phyloP scores from a whole-genome alignment of 2,797 vertebrate species.

The Hippocampus kuda region DNA sequence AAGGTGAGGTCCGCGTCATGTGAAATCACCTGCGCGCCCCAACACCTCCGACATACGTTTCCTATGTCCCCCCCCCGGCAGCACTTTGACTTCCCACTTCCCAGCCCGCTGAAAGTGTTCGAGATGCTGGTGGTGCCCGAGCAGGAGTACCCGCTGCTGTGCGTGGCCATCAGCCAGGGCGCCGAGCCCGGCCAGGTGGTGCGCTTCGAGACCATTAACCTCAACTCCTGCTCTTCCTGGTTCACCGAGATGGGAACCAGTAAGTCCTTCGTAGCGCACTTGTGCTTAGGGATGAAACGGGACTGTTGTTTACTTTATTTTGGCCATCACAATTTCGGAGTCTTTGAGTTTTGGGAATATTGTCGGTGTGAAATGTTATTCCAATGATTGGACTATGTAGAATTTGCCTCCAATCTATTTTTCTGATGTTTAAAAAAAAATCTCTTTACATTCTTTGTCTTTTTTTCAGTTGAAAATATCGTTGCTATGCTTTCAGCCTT shows the following conservation, averaged over 20 bases:
- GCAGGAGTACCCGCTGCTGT: slow-evolving; percentile 96
- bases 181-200: slow-evolving; percentile 80
- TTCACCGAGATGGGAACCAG: slow-evolving; percentile 91
- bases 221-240: slow-evolving; percentile 98
- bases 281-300: no score
- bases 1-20: slow-evolving; percentile 69
- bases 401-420: no score
- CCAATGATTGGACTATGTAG: no score
- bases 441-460: no score
- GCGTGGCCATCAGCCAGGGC: slow-evolving; percentile 87
- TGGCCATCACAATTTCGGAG: no score
- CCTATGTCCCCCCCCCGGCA: slow-evolving; percentile 36
- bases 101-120: slow-evolving; percentile 90
- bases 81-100: slow-evolving; percentile 98
- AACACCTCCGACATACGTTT: not conserved
- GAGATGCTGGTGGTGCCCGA: slow-evolving; percentile 98
- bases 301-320: no score
- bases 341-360: no score
- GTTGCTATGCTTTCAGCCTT: no score
- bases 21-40: not conserved
- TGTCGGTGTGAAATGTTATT: no score
- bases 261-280: slow-evolving; percentile 43
- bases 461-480: no score
- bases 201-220: slow-evolving; percentile 97
- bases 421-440: no score